Base-by-base conservation (phyloP, 1,140 invertebrate genomes). In the Sinonovacula constricta region DNA sequence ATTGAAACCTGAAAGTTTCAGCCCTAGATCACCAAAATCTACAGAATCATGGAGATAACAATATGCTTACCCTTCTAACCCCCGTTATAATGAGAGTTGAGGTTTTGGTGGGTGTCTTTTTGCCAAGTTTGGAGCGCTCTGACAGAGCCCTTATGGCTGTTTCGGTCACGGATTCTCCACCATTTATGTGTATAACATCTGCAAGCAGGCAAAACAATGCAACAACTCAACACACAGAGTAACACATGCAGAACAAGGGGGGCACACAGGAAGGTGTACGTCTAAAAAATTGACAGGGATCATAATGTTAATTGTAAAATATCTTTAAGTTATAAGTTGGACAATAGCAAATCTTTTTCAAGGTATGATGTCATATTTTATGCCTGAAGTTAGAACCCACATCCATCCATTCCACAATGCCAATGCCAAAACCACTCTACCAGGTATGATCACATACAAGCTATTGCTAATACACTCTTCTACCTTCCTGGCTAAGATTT, bases 71-170 rank as follows among this genome's bases (percentile, higher is more conserved):
- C 88, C 85, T 74, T 72, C 87, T 87, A 56, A 88, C 86, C 62
- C 88, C 86, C 22, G 88, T 89, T 57, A 89, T 89, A 45, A 89
- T 88, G 22, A 89, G 81, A n/a, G 87, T 89, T 54, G 83, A 86
- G 51, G 85, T 86, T 84, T 84, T 88, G 59, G 86, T 81, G 3
- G 85, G 85, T 14, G 85, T 83, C 56, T 60, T 69, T 68, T 59
- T 69, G 22, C 18, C 84, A 65, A 28, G 76, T 81, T 65, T 83
- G 81, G 33, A 81, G 68, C 34, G 81, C 76, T 49, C 81, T 71
- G 80, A 78, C 59, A 89, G 70, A 51, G 87, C 87, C 59, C 88
- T 77, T 49, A 89, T 87, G 22, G 88, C 88, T 2, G 88, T 85
- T 69, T 87, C 86, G 7, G 86, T 80, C 15, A 89, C 86, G 14